Percentiles rank a stretch among this genome's conserved stretches.
phyloP scores from a whole-genome alignment of 2,113 vertebrate genomes.

The Podarcis raffonei region DNA sequence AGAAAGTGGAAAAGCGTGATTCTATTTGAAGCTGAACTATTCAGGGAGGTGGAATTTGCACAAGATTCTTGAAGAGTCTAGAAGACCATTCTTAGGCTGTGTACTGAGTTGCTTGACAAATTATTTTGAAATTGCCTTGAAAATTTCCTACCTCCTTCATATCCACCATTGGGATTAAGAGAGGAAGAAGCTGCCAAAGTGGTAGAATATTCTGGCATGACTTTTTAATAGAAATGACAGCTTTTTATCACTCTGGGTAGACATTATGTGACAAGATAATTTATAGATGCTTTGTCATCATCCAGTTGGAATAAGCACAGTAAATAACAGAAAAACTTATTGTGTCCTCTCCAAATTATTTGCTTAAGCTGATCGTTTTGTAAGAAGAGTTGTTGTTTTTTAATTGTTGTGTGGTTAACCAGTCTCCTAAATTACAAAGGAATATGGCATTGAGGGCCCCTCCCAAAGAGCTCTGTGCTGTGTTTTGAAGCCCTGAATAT shows the following conservation, averaged over 20 bases:
- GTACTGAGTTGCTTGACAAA: rapidly evolving
- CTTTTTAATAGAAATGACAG: conserved; percentile 73
- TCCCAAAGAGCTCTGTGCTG: too few species aligned
- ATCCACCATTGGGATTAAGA: conserved; percentile 13
- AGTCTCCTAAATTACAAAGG: neutral
- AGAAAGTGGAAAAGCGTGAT: neutral
- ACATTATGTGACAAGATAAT: conserved; percentile 71
- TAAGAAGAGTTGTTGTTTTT: conserved; percentile 14
- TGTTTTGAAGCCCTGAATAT: too few species aligned
- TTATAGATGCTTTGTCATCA: conserved; percentile 66
- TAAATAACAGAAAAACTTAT: conserved; percentile 65
- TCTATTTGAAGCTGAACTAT: neutral
- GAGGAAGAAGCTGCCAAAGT: conserved; percentile 17
- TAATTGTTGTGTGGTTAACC: conserved; percentile 25
- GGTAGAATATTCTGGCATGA: conserved; percentile 25
- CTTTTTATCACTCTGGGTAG: conserved; percentile 67
- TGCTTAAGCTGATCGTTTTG: conserved; percentile 25
- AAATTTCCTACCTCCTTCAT: rapidly evolving
- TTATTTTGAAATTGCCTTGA: conserved; percentile 4
- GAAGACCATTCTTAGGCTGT: neutral
- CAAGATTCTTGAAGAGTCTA: rapidly evolving
- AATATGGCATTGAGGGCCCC: neutral
- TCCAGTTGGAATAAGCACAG: conserved; percentile 62
- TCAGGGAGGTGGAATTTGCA: neutral
- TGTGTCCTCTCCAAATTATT: conserved; percentile 38